Evolutionary conservation across 2,888 invertebrate genomes (phyloP), one percentile per base, ranked within the genome.

Genomic region (Apamea sordens): DNA sequence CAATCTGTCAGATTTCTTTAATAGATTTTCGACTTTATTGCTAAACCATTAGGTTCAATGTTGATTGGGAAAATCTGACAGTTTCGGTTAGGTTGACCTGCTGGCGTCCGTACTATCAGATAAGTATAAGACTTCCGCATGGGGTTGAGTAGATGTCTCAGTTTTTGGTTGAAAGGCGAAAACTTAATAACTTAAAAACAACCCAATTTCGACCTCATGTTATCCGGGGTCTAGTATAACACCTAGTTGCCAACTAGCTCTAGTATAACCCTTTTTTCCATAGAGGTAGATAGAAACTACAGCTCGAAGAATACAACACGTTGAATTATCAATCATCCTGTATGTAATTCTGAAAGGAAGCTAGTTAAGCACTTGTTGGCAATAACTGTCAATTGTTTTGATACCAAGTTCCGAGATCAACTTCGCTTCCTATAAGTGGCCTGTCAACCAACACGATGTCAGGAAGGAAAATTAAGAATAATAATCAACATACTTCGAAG

Each of bases 371-470:
- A 10, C 13, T 44, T 15, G 15, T 3, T 32, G 44, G 68, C 28
- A 28, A 63, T 41, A 69, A 64, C 53, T 8, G 11, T 64, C 21
- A 5, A 64, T 64, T 80, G 80, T 69, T 61, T 68, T 11, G 21
- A 44, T 2, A 59, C 24, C 15, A 24, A 44, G 53, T 77, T 67
- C 36, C 21, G n/a, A 53, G 53, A 76, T 36, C 36, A 24, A 28
- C 1, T n/a, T 18, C 1, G 24, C n/a, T 73, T 63, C 32, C 1
- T 61, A 15, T 15, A 24, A 59, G 28, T 71, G 24, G 11, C 47
- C 68, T n/a, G 36, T 56, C 24, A 69, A 56, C n/a, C 5, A 36
- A 77, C 28, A 28, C 41, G 18, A 50, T 21, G 13, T 24, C 28
- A 13, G 13, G 28, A 15, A 32, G 15, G 21, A 67, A 11, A 44